A percentile compares a stretch with the other conserved stretches of the same genome.
These are phyloP conservation scores for Paedocypris micromegethes DNA, from an alignment of 2,797 vertebrate genomes.

Conservation along the genomic window DNA sequence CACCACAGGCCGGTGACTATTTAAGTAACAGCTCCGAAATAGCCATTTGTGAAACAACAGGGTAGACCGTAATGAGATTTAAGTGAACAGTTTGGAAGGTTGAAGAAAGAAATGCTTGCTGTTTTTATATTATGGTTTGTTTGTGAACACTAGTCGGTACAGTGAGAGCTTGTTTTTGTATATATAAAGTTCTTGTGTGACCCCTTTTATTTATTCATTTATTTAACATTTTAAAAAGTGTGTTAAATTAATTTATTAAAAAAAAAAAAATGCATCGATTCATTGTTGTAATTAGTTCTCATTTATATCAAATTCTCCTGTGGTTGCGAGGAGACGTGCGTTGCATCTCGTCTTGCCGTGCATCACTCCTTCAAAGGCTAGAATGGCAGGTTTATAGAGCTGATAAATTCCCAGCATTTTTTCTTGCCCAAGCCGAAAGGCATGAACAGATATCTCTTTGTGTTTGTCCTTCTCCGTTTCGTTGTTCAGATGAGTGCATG, in stretches of 20 bases:
- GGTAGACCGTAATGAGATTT: conserved; percentile 6
- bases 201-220: no score
- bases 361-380: conserved; percentile 4
- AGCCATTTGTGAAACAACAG: conserved; percentile 38
- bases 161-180: no score
- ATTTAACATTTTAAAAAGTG: no score
- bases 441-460: conserved; percentile 34
- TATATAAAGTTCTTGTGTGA: no score
- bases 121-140: no score
- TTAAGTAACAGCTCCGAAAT: conserved; percentile 50
- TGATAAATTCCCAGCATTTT: conserved; percentile 25
- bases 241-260: no score
- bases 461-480: conserved; percentile 15
- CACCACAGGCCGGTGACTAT: conserved; percentile 48
- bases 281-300: no score
- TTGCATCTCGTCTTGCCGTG: conserved; percentile 14
- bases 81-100: background rate
- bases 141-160: no score
- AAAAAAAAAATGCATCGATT: no score
- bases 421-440: conserved; percentile 7
- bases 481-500: background rate
- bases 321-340: background rate
- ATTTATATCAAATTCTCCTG: conserved; percentile 3
- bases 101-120: background rate
- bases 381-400: conserved; percentile 14